These are phyloP conservation scores for Carcharodon carcharias DNA, from an alignment of 2,797 vertebrate species.

Conservation along the genomic window DNA sequence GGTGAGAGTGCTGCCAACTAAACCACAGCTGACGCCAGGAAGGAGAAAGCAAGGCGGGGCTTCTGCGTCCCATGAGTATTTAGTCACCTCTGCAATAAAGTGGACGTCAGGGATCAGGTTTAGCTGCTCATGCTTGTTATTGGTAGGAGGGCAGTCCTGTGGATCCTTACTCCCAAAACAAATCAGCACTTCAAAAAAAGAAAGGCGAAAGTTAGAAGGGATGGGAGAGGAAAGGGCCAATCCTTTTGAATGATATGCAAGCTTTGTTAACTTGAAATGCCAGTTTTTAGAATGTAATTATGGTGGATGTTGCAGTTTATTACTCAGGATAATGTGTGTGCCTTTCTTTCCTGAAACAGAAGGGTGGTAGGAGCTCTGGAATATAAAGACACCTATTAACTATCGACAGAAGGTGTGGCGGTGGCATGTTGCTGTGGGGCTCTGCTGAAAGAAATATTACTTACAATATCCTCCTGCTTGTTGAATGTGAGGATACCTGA, in stretches of 20 bases:
- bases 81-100: not conserved
- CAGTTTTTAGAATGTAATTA: not conserved
- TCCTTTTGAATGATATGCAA: not conserved
- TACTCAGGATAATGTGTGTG: not conserved
- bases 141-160: not conserved
- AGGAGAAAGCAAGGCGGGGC: not conserved
- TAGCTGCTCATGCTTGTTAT: not conserved
- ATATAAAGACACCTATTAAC: not conserved
- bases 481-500: slow-evolving; percentile 19
- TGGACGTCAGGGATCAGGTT: not conserved
- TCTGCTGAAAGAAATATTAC: not conserved
- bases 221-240: not conserved
- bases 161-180: not conserved
- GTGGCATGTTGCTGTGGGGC: not conserved
- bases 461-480: not conserved
- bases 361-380: not conserved
- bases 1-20: not conserved
- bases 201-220: not conserved
- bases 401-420: slow-evolving; percentile 8
- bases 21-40: not conserved
- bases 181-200: not conserved
- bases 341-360: not conserved
- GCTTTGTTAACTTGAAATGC: not conserved
- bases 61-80: not conserved
- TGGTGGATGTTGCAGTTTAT: not conserved